These are phyloP conservation scores for Meloidogyne exigua DNA, from an alignment of 1,140 invertebrate species.

Conservation along the genomic window DNA sequence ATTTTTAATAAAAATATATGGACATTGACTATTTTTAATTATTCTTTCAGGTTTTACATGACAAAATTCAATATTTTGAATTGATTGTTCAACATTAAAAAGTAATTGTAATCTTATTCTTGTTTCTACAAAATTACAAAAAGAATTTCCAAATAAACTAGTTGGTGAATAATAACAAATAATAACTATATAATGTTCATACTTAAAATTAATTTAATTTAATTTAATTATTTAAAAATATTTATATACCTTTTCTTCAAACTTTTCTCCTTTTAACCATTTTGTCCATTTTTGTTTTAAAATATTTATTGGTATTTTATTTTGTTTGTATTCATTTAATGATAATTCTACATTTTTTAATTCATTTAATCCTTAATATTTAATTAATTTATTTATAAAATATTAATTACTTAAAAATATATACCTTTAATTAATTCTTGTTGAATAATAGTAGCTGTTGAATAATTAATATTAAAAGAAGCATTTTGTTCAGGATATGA, in stretches of 20 bases:
- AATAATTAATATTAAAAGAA: constrained; percentile 7
- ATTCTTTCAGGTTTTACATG: background rate
- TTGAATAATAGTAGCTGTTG: constrained; percentile 8
- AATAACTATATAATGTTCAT: background rate
- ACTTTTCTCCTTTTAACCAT: background rate
- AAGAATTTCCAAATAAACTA: constrained; percentile 9
- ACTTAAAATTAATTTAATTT: background rate
- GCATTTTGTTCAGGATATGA: constrained; percentile 17
- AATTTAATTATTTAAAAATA: background rate
- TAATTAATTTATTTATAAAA: no score
- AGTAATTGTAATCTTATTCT: constrained; percentile 11
- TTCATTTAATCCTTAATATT: background rate
- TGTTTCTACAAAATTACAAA: constrained; percentile 14
- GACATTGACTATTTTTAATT: background rate
- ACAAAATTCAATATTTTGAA: background rate
- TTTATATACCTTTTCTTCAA: constrained; percentile 14
- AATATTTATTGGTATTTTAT: background rate
- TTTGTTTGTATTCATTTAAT: background rate
- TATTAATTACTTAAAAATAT: background rate
- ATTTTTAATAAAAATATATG: background rate
- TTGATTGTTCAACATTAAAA: background rate
- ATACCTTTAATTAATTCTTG: constrained; percentile 3
- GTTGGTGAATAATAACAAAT: background rate
- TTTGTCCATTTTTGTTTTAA: background rate
- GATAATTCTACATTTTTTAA: background rate